Base-by-base conservation (phyloP, 2,113 vertebrate genomes). In the Tringa solitaria region DNA sequence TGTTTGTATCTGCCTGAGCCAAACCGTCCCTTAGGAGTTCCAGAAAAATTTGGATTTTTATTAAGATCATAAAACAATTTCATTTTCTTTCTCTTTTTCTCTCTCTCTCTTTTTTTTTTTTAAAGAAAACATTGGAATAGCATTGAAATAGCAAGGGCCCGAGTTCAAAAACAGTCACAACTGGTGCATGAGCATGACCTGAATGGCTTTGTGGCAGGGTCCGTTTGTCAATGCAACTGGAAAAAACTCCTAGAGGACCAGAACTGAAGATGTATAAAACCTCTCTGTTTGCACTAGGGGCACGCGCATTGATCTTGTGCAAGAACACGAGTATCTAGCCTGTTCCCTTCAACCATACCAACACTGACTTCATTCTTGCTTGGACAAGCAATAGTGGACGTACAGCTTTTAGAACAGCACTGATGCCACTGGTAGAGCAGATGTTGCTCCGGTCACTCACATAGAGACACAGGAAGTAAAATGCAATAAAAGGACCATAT, bases 1-100 rank as follows among this genome's bases (percentile, higher is more conserved):
- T 87, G 68, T 95, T 96, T 86, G 26, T 87, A 86, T 48, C 91
- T 96, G 76, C 69, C 48, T 53, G 23, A 87, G 41, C 87, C 67
- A 65, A 85, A 79, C 17, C 14, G 26, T 51, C 59, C 53, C 78
- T 77, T 39, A 75, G 57, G 37, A 70, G 10, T 90, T 4, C 2
- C 10, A 57, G 37, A 14, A 79, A 64, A 74, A 64, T 21, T 73
- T 53, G 9, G 6, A 17, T 43, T 84, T 91, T 89, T 89, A 23
- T 69, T 30, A 60, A 8, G n/a, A 59, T 89, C 32, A 32, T 90
- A 50, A 93, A 56, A 6, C 59, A 92, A 80, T 22, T 73, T 3
- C 14, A 32, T 53, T 54, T 30, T 30, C 48, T 3, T 48, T 23
- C 48, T 48, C 48, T n/a, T 50, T 69, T 7, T 76, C 7, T n/a